Evolutionary conservation across 2,113 vertebrate genomes (phyloP).

Genomic region (Marcusenius ussheri): DNA sequence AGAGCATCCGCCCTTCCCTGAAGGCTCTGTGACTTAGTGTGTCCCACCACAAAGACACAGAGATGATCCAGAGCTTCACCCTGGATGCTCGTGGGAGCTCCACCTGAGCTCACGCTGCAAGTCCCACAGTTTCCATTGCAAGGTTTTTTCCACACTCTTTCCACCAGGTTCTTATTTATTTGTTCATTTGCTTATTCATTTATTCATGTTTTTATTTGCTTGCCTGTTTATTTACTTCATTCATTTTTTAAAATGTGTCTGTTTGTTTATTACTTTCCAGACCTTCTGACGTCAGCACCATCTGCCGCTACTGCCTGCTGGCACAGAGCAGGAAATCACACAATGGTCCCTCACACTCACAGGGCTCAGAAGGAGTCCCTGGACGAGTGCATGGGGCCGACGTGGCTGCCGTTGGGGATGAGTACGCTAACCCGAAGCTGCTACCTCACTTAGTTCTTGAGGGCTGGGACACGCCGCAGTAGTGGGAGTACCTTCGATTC

Average conservation of each 20-base stretch:
- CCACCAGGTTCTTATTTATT: not conserved
- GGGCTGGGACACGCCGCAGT: not conserved
- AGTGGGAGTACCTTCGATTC: conserved; percentile 49
- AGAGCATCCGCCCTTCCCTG: not conserved
- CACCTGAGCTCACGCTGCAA: not conserved
- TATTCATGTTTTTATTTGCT: not conserved
- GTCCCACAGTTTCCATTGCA: not conserved
- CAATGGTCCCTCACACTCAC: not conserved
- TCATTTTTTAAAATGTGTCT: too few relatives aligned
- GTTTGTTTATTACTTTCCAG: not conserved
- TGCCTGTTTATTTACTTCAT: not conserved
- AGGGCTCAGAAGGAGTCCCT: not conserved
- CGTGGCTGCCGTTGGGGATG: not conserved
- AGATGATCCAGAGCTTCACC: not conserved
- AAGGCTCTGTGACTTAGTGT: not conserved
- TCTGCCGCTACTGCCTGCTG: not conserved
- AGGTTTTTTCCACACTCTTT: not conserved
- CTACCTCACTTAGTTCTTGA: not conserved
- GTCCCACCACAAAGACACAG: not conserved
- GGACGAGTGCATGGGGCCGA: not conserved
- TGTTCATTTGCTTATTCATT: not conserved
- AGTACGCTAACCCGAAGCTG: not conserved
- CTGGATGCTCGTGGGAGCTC: not conserved
- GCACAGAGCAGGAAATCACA: not conserved
- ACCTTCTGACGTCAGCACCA: not conserved